phyloP scores from a whole-genome alignment of 2,888 invertebrate genomes.

The Myopa tessellatipennis region DNA sequence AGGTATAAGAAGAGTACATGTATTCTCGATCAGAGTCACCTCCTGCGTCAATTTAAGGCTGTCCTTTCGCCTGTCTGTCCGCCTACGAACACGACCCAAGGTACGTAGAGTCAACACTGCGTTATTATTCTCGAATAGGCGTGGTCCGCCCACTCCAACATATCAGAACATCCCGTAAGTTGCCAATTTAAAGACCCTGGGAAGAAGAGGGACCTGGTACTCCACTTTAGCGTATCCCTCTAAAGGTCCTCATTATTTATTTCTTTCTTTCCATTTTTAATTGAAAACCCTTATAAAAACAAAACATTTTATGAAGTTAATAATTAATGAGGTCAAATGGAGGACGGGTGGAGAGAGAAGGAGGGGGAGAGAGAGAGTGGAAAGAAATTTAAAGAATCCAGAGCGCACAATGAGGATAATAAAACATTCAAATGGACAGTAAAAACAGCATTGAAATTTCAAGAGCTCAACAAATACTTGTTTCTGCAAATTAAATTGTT shows the following conservation, averaged over 20 bases:
- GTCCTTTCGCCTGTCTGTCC: no score
- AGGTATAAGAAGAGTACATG: no score
- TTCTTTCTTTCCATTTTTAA: not conserved
- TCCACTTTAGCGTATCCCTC: no score
- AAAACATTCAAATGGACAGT: not conserved
- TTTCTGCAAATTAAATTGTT: constrained; percentile 1
- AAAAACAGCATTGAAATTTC: not conserved
- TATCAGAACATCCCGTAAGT: no score
- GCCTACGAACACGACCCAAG: no score
- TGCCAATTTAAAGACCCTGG: no score
- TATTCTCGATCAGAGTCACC: no score
- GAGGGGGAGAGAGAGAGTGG: not conserved
- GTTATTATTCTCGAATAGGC: no score
- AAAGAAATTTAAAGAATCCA: not conserved
- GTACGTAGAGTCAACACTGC: no score
- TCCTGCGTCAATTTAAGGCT: no score
- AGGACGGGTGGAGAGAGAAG: not conserved
- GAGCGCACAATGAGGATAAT: not conserved
- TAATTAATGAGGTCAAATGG: constrained; percentile 7
- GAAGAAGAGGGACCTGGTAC: no score
- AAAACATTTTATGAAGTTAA: not conserved
- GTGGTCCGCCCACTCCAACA: no score
- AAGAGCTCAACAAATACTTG: constrained; percentile 8
- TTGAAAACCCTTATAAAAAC: not conserved
- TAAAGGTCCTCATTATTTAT: not conserved